A percentile compares a stretch with the other conserved stretches of the same genome.
These are phyloP conservation scores for Dromaius novaehollandiae DNA, from an alignment of 2,113 vertebrate species.

Conservation along the genomic window DNA sequence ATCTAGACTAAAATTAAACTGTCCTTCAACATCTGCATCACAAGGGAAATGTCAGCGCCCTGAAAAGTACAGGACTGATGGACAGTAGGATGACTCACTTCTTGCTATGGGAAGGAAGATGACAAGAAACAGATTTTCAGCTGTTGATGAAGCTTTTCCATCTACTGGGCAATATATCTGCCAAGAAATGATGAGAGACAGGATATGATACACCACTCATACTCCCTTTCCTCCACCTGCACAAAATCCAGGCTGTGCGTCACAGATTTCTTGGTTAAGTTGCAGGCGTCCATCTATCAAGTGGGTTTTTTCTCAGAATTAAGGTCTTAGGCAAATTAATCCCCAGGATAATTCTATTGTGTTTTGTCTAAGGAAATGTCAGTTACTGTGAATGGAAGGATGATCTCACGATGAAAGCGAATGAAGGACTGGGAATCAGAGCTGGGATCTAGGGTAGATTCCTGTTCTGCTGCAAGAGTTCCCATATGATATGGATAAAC, in stretches of 20 bases:
- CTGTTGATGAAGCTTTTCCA: constrained; percentile 70
- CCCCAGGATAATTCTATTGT: constrained; percentile 41
- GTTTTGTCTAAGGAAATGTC: constrained; percentile 48
- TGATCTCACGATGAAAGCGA: constrained; percentile 56
- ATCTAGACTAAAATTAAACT: constrained; percentile 63
- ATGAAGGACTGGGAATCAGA: not conserved
- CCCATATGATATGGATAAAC: not conserved
- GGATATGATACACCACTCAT: constrained; percentile 62
- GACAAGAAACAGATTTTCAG: constrained; percentile 81
- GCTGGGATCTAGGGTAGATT: not conserved
- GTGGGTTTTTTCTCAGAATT: constrained; percentile 26
- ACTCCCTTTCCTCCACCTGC: constrained; percentile 62
- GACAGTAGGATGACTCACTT: constrained; percentile 63
- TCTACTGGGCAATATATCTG: constrained; percentile 67
- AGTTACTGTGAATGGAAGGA: constrained; percentile 28
- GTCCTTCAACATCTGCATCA: constrained; percentile 71
- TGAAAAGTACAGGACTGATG: constrained; percentile 53
- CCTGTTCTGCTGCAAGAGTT: not conserved
- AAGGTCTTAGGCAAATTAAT: constrained; percentile 43
- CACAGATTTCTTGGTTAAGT: constrained; percentile 33
- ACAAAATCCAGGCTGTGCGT: constrained; percentile 13
- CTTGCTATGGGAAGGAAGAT: constrained; percentile 71
- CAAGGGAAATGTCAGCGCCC: constrained; percentile 63
- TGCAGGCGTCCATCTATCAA: constrained; percentile 42
- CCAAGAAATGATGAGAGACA: constrained; percentile 75